Conservation (phyloP, 2,888 invertebrate genomes). For the Caenorhabditis panamensis region DNA sequence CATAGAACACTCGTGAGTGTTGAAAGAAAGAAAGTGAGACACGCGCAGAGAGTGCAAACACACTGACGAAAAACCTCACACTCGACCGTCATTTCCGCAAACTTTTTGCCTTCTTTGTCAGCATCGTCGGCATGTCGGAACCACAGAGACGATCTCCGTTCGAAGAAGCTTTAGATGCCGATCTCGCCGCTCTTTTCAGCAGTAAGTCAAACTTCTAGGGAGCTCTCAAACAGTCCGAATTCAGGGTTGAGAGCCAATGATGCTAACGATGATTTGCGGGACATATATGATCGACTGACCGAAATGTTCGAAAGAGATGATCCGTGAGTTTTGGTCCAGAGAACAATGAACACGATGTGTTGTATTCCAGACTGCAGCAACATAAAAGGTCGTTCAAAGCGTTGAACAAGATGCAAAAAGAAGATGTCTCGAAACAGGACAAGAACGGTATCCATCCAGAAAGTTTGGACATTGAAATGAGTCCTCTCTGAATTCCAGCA, state of each 20-base stretch:
- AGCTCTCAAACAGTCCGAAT: too few species aligned
- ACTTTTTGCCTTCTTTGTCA: constrained; percentile 12
- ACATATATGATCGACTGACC: background rate
- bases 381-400: constrained; percentile 24
- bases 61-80: constrained; percentile 22
- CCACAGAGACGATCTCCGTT: background rate
- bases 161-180: background rate
- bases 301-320: background rate
- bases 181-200: background rate
- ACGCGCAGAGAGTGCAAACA: constrained; percentile 41
- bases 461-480: background rate
- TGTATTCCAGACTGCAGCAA: background rate
- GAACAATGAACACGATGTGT: too few species aligned
- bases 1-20: constrained; percentile 23
- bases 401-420: constrained; percentile 28
- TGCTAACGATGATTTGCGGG: background rate
- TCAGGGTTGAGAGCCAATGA: constrained; percentile 4
- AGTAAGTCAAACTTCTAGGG: constrained; percentile 2
- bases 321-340: background rate
- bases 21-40: constrained; percentile 22
- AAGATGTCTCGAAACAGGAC: constrained; percentile 7
- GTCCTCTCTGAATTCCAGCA: constrained; percentile 10
- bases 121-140: constrained; percentile 1
- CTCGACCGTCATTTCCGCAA: background rate
- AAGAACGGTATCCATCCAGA: constrained; percentile 5